Conservation (phyloP, 2,888 invertebrate genomes). For the Pseudanteris insignis region DNA sequence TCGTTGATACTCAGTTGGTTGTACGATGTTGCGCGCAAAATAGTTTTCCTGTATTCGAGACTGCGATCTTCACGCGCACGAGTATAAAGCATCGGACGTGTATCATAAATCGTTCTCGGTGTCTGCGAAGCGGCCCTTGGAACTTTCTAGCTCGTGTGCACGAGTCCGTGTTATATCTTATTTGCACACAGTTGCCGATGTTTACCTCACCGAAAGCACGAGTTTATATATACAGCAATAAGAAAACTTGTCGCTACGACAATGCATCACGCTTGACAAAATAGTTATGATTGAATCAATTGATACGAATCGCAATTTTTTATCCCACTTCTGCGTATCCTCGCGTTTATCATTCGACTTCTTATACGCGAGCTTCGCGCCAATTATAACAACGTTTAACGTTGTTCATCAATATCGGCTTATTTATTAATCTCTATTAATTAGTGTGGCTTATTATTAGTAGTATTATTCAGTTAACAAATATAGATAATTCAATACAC, state of each 20-base stretch:
- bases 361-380: no score
- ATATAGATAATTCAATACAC: no score
- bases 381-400: no score
- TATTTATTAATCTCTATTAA: background rate
- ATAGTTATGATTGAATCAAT: conserved; percentile 20
- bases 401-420: background rate
- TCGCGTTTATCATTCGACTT: no score
- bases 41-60: conserved; percentile 31
- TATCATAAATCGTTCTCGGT: conserved; percentile 43
- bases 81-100: conserved; percentile 33
- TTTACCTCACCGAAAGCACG: conserved; percentile 34
- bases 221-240: conserved; percentile 17
- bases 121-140: conserved; percentile 43
- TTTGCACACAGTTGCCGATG: conserved; percentile 42
- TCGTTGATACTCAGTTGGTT: conserved; percentile 30
- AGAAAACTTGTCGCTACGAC: conserved; percentile 32
- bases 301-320: background rate
- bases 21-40: conserved; percentile 16
- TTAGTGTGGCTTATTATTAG: background rate
- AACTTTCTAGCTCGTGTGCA: conserved; percentile 40
- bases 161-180: conserved; percentile 41
- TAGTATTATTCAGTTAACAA: no score
- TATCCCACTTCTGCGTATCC: no score
- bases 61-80: conserved; percentile 28
- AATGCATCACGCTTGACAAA: conserved; percentile 26